A percentile compares a stretch with the other conserved stretches of the same genome.
Conservation (phyloP, 2,888 invertebrate species). For the Spatulosminthurus flaviceps region DNA sequence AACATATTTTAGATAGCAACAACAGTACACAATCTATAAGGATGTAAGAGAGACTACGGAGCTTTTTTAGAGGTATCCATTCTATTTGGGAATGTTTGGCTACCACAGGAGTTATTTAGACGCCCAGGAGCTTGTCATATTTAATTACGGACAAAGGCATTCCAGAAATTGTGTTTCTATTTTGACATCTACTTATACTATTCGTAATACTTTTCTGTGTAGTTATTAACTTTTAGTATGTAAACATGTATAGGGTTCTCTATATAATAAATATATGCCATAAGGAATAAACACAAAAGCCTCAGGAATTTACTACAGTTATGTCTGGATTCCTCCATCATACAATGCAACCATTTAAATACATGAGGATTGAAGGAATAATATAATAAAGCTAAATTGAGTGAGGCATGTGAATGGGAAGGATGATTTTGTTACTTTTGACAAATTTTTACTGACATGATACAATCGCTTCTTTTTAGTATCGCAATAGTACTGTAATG, state of each 20-base stretch:
- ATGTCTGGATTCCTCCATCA: too few species aligned
- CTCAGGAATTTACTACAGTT: too few species aligned
- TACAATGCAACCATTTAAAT: neutral
- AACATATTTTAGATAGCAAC: too few species aligned
- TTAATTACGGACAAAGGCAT: conserved; percentile 14
- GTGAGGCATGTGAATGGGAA: neutral
- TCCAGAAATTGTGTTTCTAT: conserved; percentile 14
- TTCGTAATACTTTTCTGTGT: neutral
- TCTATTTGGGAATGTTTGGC: neutral
- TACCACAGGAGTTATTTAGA: conserved; percentile 18
- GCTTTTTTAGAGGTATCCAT: too few species aligned
- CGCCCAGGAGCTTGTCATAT: conserved; percentile 14
- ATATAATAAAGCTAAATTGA: neutral
- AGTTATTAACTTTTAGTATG: neutral
- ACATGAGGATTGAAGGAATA: neutral
- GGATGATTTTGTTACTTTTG: neutral
- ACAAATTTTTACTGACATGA: neutral
- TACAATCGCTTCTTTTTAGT: neutral
- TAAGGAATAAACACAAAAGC: too few species aligned
- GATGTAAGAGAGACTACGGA: too few species aligned
- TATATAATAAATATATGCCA: too few species aligned
- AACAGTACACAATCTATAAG: too few species aligned
- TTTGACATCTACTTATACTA: neutral
- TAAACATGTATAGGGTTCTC: too few species aligned
- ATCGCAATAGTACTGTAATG: neutral